Percentiles rank a stretch among this genome's conserved stretches.
These are phyloP conservation scores for Anastatus disparis DNA, from an alignment of 1,140 invertebrate species.

Conservation along the genomic window DNA sequence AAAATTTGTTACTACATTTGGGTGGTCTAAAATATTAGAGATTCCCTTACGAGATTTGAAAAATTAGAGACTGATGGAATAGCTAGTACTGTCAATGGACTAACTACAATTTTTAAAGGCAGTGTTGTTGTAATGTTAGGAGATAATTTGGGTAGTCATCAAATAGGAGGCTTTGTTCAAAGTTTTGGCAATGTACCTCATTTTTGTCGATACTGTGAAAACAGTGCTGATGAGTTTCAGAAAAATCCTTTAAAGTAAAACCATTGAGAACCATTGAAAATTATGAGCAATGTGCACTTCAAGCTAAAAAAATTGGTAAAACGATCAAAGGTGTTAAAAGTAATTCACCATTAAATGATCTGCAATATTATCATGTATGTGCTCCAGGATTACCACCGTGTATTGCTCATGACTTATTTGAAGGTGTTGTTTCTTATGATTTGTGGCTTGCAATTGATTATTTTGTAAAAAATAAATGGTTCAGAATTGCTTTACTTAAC, in stretches of 20 bases:
- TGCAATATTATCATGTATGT: constrained; percentile 33
- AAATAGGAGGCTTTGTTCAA: constrained; percentile 38
- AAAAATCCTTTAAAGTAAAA: background rate
- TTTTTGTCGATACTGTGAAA: constrained; percentile 21
- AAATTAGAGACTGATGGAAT: constrained; percentile 37
- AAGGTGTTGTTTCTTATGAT: constrained; percentile 38
- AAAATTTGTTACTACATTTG: constrained; percentile 25
- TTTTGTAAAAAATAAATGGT: constrained; percentile 28
- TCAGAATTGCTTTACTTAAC: constrained; percentile 27
- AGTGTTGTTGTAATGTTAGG: constrained; percentile 25
- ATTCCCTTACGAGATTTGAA: constrained; percentile 31
- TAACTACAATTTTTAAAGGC: constrained; percentile 25
- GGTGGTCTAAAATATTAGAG: constrained; percentile 33
- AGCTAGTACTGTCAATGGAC: constrained; percentile 1
- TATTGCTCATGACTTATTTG: background rate
- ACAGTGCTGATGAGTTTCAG: background rate
- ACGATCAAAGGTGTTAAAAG: constrained; percentile 29
- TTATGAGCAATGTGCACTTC: constrained; percentile 17
- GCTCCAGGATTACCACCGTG: constrained; percentile 38
- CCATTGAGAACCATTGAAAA: constrained; percentile 23
- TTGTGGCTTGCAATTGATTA: constrained; percentile 30
- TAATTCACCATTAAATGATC: constrained; percentile 33
- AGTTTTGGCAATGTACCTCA: constrained; percentile 5
- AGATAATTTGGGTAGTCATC: constrained; percentile 39
- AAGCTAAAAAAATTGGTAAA: background rate